Evolutionary conservation across 2,797 vertebrate genomes (phyloP).

Genomic region (Falco peregrinus): DNA sequence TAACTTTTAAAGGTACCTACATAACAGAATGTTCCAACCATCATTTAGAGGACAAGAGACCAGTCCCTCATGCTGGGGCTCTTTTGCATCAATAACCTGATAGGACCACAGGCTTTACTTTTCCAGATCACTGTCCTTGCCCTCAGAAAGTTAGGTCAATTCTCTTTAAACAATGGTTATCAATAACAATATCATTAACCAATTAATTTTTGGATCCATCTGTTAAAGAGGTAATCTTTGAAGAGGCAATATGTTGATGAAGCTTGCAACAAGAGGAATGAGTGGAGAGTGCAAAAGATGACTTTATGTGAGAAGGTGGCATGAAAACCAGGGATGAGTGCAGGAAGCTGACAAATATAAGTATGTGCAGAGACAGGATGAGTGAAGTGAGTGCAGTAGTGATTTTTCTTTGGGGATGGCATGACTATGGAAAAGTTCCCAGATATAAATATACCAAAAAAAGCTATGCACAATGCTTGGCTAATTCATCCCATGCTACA

Average conservation of each 20-base stretch:
- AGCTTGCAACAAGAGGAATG: background rate
- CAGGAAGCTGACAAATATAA: background rate
- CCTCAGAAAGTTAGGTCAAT: background rate
- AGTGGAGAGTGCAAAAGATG: background rate
- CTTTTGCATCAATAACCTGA: background rate
- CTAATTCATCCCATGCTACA: background rate
- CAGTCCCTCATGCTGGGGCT: background rate
- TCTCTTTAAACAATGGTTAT: background rate
- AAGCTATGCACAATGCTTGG: background rate
- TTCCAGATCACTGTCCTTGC: background rate
- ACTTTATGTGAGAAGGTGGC: background rate
- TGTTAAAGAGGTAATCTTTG: background rate
- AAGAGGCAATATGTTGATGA: background rate
- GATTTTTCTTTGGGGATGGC: background rate
- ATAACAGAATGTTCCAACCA: background rate
- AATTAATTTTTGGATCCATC: background rate
- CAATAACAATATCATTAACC: background rate
- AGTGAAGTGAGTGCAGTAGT: background rate
- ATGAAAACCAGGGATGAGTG: background rate
- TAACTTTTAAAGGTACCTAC: background rate
- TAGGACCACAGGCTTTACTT: background rate
- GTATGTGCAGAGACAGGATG: background rate
- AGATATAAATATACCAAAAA: background rate
- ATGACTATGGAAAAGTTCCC: background rate
- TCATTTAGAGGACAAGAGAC: background rate